A percentile compares a stretch with the other conserved stretches of the same genome.
Conservation (phyloP, 1,140 invertebrate species). For the Whitmania pigra region DNA sequence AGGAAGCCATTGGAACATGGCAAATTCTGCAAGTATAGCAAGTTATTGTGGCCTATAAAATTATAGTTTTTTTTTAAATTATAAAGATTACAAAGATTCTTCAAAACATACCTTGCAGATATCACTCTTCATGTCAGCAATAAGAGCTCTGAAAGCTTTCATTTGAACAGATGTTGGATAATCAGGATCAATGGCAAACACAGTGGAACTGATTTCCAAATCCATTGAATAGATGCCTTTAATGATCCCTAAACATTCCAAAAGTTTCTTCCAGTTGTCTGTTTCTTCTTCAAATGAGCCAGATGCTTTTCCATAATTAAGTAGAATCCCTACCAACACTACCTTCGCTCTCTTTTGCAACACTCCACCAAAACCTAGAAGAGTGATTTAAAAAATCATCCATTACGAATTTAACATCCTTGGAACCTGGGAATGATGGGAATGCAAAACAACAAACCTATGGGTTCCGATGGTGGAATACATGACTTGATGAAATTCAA, state of each 20-base stretch:
- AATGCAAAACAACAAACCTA: slow-evolving; percentile 46
- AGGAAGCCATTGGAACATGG: slow-evolving; percentile 53
- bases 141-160: neutral
- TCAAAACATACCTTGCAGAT: slow-evolving; percentile 7
- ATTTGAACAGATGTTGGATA: slow-evolving; percentile 5
- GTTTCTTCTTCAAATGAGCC: neutral
- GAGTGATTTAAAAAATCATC: neutral
- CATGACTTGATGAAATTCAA: slow-evolving; percentile 63
- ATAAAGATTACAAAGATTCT: no score
- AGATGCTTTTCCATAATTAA: neutral
- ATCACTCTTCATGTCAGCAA: neutral
- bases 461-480: slow-evolving; percentile 53
- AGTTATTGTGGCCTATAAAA: no score
- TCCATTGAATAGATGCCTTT: neutral
- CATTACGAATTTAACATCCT: neutral
- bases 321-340: neutral
- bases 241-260: neutral
- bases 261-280: neutral
- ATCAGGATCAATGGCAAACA: slow-evolving; percentile 3
- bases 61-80: no score
- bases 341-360: slow-evolving; percentile 2
- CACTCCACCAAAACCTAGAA: neutral
- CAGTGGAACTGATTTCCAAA: neutral
- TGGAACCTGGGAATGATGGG: no score
- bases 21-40: slow-evolving; percentile 44